Base-by-base conservation (phyloP, 2,113 vertebrate species). In the Marmota flaviventris region DNA sequence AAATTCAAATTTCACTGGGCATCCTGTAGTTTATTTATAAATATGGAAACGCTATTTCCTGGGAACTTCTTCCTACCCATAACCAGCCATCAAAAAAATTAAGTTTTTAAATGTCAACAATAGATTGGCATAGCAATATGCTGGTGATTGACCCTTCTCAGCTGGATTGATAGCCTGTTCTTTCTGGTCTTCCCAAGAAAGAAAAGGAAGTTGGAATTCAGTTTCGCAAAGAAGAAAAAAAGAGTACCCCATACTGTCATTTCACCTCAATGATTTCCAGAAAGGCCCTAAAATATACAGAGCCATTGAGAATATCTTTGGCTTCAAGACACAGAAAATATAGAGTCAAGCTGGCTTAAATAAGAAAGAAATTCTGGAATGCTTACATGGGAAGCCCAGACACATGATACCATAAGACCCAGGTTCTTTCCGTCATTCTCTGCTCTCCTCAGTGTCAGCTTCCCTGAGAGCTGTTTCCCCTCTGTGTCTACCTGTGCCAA, bases 151-250 rank as follows among this genome's bases (percentile, higher is more conserved):
- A 69, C 20, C 39, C 63, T 73, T 20, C 56, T 82, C 17, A 42
- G 42, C 73, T 73, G 18, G 42, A 82, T 89, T 48, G 87, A 61
- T 81, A 85, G 53, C 48, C 56, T 51, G 63, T 83, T 85, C 56
- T 29, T 83, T 91, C 39, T 75, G n/a, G 0, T 73, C 69, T 85
- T 85, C 32, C 48, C 63, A 48, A 86, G n/a, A 88, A 69, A 61
- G 25, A 65, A 88, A 94, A 95, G 45, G 4, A 45, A 48, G 25
- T 95, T 32, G 34, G 63, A 85, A 87, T 92, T 24, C 73, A 95
- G 67, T 72, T 65, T 88, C 93, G n/a, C 37, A 70, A 48, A 85
- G 65, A 76, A 11, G 34, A 67, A 14, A 89, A 82, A 45, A 53
- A 85, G 8, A 61, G 32, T 34, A 65, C 37, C 11, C 25, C n/a